Conservation (phyloP, 2,888 invertebrate species). For the Xanthorhoe designata region DNA sequence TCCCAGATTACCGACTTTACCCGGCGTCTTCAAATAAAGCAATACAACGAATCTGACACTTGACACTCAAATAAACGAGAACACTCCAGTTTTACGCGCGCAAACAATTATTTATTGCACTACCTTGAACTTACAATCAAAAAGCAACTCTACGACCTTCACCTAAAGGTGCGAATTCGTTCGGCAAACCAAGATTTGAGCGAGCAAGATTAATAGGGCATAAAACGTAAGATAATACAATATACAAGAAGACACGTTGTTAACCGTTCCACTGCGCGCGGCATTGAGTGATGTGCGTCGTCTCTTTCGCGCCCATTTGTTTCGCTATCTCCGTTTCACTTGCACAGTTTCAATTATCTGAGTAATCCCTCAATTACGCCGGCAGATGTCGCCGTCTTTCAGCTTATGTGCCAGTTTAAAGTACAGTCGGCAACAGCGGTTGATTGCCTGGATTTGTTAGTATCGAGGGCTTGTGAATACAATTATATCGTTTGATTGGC, state of each 20-base stretch:
- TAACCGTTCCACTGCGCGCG: conserved; percentile 84
- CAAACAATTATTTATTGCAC: conserved; percentile 84
- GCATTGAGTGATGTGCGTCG: conserved; percentile 60
- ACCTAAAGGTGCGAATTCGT: conserved; percentile 56
- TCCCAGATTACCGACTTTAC: conserved; percentile 70
- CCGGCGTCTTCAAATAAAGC: conserved; percentile 68
- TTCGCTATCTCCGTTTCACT: conserved; percentile 60
- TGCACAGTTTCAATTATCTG: conserved; percentile 88
- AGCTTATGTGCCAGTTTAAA: conserved; percentile 84
- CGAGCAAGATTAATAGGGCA: conserved; percentile 84
- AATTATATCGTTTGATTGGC: conserved; percentile 60
- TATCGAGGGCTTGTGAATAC: conserved; percentile 57
- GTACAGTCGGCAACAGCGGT: conserved; percentile 80
- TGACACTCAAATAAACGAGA: conserved; percentile 67
- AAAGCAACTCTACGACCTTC: conserved; percentile 54
- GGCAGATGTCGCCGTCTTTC: conserved; percentile 86
- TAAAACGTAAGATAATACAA: conserved; percentile 86
- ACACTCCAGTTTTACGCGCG: conserved; percentile 81
- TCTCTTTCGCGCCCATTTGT: conserved; percentile 63
- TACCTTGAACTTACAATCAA: conserved; percentile 60
- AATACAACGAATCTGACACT: conserved; percentile 56
- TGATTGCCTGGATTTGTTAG: conserved; percentile 68
- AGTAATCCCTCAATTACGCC: conserved; percentile 89
- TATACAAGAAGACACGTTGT: conserved; percentile 89
- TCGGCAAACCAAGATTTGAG: conserved; percentile 56